Base-by-base conservation (phyloP, 1,140 invertebrate species). In the Rhynchophorus ferrugineus region DNA sequence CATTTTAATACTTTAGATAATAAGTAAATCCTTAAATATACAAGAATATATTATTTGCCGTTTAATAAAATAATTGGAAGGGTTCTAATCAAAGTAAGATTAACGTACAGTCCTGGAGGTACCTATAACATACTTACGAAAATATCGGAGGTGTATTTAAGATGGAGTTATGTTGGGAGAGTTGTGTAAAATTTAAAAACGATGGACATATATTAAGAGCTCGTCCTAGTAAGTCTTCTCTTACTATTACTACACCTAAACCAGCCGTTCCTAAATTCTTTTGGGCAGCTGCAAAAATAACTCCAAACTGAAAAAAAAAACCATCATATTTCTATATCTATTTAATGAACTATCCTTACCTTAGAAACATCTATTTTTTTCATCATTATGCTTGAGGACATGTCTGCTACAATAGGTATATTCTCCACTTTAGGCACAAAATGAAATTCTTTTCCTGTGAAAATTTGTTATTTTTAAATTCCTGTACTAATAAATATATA, bases 201-300 rank as follows among this genome's bases (percentile, higher is more conserved):
- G 82, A 76, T 0, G 95, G 96, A 56, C 90, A 94, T 8, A 80
- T 74, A 5, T 78, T 74, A 48, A 85, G 68, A 1, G 88, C 78
- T 41, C 83, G 77, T 20, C 87, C 90, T n/a, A 98, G 71, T 2
- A 99, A 74, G 73, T 98, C 94, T 41, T 97, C 89, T 50, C 92
- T 76, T 1, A 98, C 79, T 46, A 99, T 96, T 0, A 95, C 90
- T 1, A 98, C 68, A 0, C 90, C 93, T 2, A 95, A 81, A 20
- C 95, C 95, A 20, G 94, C 82, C 44, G 91, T 89, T 11, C 96
- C 95, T 55, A 97, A 85, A 71, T 98, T 98, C 71, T 98, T 99
- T 70, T 99, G 96, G 2, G 95, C 93, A 24, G 94, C 94, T 58
- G 88, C 95, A 73, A 91, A 95, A 59, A 98, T 92, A 0, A 94